Percentiles rank a stretch among this genome's conserved stretches.
Evolutionary conservation across 2,888 invertebrate species (phyloP).

Genomic region (Aleiodes alternator): DNA sequence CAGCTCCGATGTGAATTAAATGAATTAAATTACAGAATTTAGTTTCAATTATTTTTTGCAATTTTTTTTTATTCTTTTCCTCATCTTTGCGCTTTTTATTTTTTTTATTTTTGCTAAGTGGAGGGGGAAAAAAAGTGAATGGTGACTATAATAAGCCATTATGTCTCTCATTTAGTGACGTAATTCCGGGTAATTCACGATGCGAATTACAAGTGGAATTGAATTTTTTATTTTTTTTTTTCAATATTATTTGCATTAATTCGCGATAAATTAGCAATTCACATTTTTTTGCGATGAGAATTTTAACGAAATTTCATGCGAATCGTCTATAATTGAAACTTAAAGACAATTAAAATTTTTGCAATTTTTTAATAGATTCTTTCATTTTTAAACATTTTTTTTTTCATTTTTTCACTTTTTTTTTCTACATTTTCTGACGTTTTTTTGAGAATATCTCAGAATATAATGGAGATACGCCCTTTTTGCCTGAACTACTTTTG

Average conservation of each 20-base stretch:
- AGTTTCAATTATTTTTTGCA: neutral
- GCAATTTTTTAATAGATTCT: too few species aligned
- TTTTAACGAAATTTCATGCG: too few species aligned
- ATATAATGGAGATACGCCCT: too few species aligned
- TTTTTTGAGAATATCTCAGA: too few species aligned
- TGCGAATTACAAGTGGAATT: slow-evolving; percentile 18
- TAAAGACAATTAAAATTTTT: too few species aligned
- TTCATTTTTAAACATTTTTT: too few species aligned
- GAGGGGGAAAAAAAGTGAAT: neutral
- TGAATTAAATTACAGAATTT: slow-evolving; percentile 19
- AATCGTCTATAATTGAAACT: too few species aligned
- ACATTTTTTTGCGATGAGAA: too few species aligned
- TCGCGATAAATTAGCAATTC: neutral
- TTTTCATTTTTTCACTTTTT: too few species aligned
- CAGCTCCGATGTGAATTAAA: neutral
- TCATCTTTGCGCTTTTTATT: neutral
- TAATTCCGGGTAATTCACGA: slow-evolving; percentile 1
- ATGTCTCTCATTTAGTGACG: slow-evolving; percentile 17
- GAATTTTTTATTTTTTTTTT: neutral
- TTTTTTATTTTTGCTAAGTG: neutral
- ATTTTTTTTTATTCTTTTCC: neutral
- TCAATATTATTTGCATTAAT: slow-evolving; percentile 10
- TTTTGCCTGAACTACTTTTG: too few species aligned
- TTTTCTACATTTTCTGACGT: too few species aligned
- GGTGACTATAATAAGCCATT: slow-evolving; percentile 18